Percentiles rank a stretch among this genome's conserved stretches.
These are phyloP conservation scores for Glyphotaelius pellucidus DNA, from an alignment of 2,888 invertebrate species.

Conservation along the genomic window DNA sequence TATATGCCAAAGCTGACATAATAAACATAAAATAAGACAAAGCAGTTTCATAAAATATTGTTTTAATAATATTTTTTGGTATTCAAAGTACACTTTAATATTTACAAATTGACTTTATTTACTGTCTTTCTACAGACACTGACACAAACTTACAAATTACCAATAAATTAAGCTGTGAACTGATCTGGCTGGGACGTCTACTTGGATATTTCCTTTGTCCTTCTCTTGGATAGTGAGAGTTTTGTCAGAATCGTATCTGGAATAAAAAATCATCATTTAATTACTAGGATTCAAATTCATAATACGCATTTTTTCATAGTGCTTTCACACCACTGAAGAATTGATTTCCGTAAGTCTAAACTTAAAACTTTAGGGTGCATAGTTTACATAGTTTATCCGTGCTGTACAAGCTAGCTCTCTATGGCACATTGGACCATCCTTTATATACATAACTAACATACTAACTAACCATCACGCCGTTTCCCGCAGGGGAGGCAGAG, in stretches of 20 bases:
- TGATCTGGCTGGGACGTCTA: slow-evolving; percentile 50
- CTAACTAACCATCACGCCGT: too few species aligned
- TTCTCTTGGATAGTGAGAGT: slow-evolving; percentile 47
- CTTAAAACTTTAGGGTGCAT: too few species aligned
- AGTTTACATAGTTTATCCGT: too few species aligned
- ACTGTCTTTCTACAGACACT: not conserved
- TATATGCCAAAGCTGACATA: not conserved
- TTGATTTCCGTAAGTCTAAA: too few species aligned
- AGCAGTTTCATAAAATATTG: not conserved
- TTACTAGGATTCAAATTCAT: not conserved
- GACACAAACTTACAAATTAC: slow-evolving; percentile 8
- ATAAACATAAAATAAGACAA: not conserved
- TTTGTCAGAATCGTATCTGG: slow-evolving; percentile 48
- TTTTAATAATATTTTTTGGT: not conserved
- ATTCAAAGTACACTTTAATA: not conserved
- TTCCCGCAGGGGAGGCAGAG: too few species aligned
- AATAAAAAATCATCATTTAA: slow-evolving; percentile 16
- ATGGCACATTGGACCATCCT: too few species aligned
- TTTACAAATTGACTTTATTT: not conserved
- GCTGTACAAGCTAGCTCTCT: too few species aligned
- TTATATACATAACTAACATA: too few species aligned
- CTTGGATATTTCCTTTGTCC: slow-evolving; percentile 43
- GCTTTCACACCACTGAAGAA: too few species aligned
- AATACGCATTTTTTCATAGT: too few species aligned
- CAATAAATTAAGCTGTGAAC: slow-evolving; percentile 60